Base-by-base conservation (phyloP, 2,113 vertebrate species). In the Takifugu bimaculatus region DNA sequence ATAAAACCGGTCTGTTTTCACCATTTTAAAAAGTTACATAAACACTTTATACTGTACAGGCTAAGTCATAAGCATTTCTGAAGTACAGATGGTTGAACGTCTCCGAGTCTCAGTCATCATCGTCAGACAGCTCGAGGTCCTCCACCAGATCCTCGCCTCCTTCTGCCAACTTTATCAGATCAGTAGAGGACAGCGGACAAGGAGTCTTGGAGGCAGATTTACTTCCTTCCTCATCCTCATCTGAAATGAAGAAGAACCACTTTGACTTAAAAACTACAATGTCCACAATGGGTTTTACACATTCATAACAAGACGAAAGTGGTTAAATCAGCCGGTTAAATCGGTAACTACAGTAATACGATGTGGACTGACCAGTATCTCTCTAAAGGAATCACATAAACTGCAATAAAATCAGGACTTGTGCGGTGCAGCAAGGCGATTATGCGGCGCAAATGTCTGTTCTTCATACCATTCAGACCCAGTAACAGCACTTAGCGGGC, bases 41-140 rank as follows among this genome's bases (percentile, higher is more conserved):
- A 67, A 77, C 54, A 73, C 50, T 68, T 74, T 79, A 50, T 20
- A 68, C 65, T 87, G 62, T 80, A 84, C 82, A 79, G 13, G 43
- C 54, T 2, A 51, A 55, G 26, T 4, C 12, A 55, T 67, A 69
- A 32, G 57, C 56, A 27, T 52, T 13, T 59, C 35, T 2, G 25
- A 48, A 63, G n/a, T 54, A 44, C 54, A 58, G 14, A 65, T 0
- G 1, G 59, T n/a, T 26, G 20, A 57, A 13, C 45, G 57, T 56
- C 54, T 57, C 12, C 60, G 59, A 60, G 13, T 35, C 56, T 90
- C 84, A 92, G 57, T 94, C 90, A 13, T 94, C 90, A 13, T 96
- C 93, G 1, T 97, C 94, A 0, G 96, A 98, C 49, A 98, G 83
- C 59, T 91, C 79, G 47, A 98, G 87, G 68, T 98, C 96, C 80